Evolutionary conservation across 2,888 invertebrate genomes (phyloP).

Genomic region (Baccha elongata): DNA sequence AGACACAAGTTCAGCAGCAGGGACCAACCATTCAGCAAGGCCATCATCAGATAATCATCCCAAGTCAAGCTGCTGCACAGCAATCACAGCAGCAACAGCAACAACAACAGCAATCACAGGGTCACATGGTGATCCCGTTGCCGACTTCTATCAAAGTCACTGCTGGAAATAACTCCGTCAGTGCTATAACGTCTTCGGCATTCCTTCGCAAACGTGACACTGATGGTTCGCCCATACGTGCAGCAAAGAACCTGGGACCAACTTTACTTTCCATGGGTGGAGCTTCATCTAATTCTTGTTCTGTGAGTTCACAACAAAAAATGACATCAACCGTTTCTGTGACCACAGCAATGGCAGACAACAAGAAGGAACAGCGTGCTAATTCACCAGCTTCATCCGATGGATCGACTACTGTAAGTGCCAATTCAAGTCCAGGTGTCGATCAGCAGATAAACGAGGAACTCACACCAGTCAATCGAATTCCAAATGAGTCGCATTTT

Average conservation of each 20-base stretch:
- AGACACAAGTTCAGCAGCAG: constrained; percentile 54
- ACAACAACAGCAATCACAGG: constrained; percentile 58
- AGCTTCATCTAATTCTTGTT: constrained; percentile 49
- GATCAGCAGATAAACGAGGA: constrained; percentile 83
- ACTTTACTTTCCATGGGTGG: constrained; percentile 80
- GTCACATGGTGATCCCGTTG: constrained; percentile 74
- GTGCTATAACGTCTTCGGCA: constrained; percentile 82
- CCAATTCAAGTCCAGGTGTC: constrained; percentile 90
- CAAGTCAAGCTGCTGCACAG: constrained; percentile 59
- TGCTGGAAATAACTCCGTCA: constrained; percentile 75
- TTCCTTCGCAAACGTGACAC: constrained; percentile 93
- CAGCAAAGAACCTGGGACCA: constrained; percentile 85
- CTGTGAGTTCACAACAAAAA: constrained; percentile 56
- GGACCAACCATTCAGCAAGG: constrained; percentile 55
- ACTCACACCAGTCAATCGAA: constrained; percentile 76
- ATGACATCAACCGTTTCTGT: constrained; percentile 14
- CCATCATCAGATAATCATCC: constrained; percentile 66
- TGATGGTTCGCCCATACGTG: constrained; percentile 87
- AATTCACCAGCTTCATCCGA: constrained; percentile 82
- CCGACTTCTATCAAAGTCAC: constrained; percentile 79
- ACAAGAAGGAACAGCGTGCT: constrained; percentile 75
- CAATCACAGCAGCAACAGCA: constrained; percentile 55
- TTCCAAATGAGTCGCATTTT: constrained; percentile 79
- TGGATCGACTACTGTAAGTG: constrained; percentile 94
- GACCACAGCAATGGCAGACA: constrained; percentile 2